Percentiles rank a stretch among this genome's conserved stretches.
These are phyloP conservation scores for Ecliptopera silaceata DNA, from an alignment of 2,888 invertebrate species.

Conservation along the genomic window DNA sequence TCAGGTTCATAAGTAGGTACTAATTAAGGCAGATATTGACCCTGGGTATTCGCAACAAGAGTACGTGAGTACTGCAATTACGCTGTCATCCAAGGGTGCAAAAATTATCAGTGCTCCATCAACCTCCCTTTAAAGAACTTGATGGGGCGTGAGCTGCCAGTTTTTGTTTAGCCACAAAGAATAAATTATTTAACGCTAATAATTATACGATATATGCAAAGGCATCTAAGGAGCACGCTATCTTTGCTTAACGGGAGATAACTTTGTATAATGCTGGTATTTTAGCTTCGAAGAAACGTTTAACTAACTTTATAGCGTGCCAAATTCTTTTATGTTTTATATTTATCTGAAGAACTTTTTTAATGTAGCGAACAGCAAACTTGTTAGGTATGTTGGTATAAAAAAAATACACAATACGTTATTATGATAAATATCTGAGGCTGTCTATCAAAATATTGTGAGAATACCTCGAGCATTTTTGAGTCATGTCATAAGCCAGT, in stretches of 20 bases:
- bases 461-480: neutral
- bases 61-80: constrained; percentile 42
- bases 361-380: no score
- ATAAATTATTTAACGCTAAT: constrained; percentile 26
- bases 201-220: constrained; percentile 16
- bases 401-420: neutral
- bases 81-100: constrained; percentile 44
- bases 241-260: constrained; percentile 11
- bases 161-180: constrained; percentile 31
- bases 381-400: no score
- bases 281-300: constrained; percentile 16
- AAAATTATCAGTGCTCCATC: constrained; percentile 38
- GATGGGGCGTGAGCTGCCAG: constrained; percentile 36
- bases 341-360: neutral
- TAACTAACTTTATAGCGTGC: constrained; percentile 21
- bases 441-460: neutral
- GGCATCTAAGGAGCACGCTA: constrained; percentile 27
- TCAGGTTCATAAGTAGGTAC: constrained; percentile 9
- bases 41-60: constrained; percentile 33
- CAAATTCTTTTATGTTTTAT: neutral
- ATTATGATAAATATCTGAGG: neutral
- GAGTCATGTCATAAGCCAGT: neutral
- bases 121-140: constrained; percentile 30
- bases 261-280: neutral
- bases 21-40: constrained; percentile 32